These are phyloP conservation scores for Hippopotamus amphibius DNA, from an alignment of 2,113 vertebrate genomes.

Conservation along the genomic window DNA sequence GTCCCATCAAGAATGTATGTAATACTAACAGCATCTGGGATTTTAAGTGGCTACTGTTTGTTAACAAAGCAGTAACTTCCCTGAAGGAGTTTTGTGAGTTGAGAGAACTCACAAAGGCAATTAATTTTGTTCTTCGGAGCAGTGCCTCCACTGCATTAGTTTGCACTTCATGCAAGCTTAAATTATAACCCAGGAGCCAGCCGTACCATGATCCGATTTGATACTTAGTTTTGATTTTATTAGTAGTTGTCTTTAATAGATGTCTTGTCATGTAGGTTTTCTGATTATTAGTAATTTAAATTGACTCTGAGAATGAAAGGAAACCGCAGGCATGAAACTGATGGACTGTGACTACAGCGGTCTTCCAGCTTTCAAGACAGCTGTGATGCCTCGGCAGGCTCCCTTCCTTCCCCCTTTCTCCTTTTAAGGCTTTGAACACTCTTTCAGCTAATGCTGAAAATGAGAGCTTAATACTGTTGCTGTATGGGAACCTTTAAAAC, in stretches of 20 bases:
- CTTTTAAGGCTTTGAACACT: slow-evolving; percentile 76
- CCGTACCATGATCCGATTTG: slow-evolving; percentile 63
- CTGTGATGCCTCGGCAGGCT: slow-evolving; percentile 70
- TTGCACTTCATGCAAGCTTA: slow-evolving; percentile 69
- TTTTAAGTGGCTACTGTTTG: slow-evolving; percentile 78
- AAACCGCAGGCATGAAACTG: slow-evolving; percentile 81
- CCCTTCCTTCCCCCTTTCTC: neutral
- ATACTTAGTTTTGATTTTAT: slow-evolving; percentile 83
- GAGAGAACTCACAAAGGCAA: slow-evolving; percentile 78
- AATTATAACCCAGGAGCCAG: slow-evolving; percentile 72
- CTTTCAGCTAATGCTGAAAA: slow-evolving; percentile 80
- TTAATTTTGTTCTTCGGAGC: slow-evolving; percentile 81
- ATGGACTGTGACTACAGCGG: slow-evolving; percentile 80
- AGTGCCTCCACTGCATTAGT: slow-evolving; percentile 63
- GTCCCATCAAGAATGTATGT: slow-evolving; percentile 20
- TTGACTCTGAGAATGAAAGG: slow-evolving; percentile 83
- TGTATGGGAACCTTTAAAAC: slow-evolving; percentile 78
- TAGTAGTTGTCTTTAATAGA: slow-evolving; percentile 84
- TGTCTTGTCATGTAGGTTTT: slow-evolving; percentile 83
- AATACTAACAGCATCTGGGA: slow-evolving; percentile 60
- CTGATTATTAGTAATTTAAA: slow-evolving; percentile 86
- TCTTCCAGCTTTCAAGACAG: slow-evolving; percentile 80
- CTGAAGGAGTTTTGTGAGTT: slow-evolving; percentile 65
- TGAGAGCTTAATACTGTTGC: slow-evolving; percentile 81
- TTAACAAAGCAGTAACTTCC: slow-evolving; percentile 77